Evolutionary conservation across 2,113 vertebrate species (phyloP), one percentile per base, ranked within the genome.

Genomic region (Neodon shergylaensis): DNA sequence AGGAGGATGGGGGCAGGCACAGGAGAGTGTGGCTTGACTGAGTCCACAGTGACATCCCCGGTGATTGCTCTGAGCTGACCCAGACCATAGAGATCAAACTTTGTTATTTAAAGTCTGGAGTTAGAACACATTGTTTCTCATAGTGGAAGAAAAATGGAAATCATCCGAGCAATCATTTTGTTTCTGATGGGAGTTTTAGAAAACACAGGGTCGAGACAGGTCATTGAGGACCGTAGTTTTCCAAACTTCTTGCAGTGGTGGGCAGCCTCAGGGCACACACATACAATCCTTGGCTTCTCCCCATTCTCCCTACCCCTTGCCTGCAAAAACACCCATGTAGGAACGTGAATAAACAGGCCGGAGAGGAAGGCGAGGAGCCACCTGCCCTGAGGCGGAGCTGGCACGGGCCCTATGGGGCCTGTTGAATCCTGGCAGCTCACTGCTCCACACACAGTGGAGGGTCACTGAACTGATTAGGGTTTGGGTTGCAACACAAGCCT

Each of bases 401-500:
- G 86, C 93, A 24, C 28, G 70, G 61, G 44, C 52, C 79, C 61
- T 11, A 26, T 47, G 63, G 90, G 96, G 81, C 84, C 86, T 81
- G 94, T 96, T 94, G 92, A 82, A 84, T 95, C 0, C 78, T 4
- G 0, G 52, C 93, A 94, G 1, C 92, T 95, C 88, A 49, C 0
- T 88, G 76, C 44, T 90, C 21, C 44, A 61, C 94, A 78, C 88
- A 81, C 90, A 52, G 73, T 92, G 3, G 44, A 92, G 92, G 91
- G 88, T 74, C 3, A 24, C 79, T 97, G 95, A 96, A 96, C 97
- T 96, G 97, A 97, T 98, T 93, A 96, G 92, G 87, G 91, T 90
- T 97, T 98, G 97, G 95, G 91, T 96, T 94, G 84, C 70, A 79
- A 95, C 83, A 54, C 96, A 97, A 58, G 86, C 94, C 94, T 97